Evolutionary conservation across 2,797 vertebrate species (phyloP).

Genomic region (Antennarius maculatus): DNA sequence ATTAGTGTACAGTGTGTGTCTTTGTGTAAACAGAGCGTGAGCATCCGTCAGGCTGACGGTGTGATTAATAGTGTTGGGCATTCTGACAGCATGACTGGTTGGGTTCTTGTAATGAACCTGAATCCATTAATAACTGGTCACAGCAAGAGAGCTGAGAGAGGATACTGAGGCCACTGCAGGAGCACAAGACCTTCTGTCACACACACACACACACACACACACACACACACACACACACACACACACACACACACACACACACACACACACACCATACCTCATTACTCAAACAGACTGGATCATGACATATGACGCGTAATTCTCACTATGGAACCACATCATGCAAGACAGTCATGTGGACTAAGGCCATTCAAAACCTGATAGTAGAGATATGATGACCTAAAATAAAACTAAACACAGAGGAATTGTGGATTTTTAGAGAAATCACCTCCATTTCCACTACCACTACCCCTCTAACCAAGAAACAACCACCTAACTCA

Average conservation of each 20-base stretch:
- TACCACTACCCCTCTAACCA: no score
- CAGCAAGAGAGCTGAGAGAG: conserved; percentile 67
- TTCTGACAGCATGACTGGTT: conserved; percentile 69
- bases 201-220: no score
- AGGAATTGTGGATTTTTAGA: background rate
- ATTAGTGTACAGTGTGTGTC: conserved; percentile 2
- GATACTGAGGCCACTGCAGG: conserved; percentile 40
- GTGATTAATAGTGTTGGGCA: conserved; percentile 59
- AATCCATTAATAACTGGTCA: conserved; percentile 70
- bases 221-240: no score
- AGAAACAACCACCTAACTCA: no score
- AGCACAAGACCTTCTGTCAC: conserved; percentile 64
- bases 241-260: background rate
- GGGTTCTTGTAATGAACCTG: conserved; percentile 67
- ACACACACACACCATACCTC: conserved; percentile 32
- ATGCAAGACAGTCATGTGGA: conserved; percentile 27
- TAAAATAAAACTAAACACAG: background rate
- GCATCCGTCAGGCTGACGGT: conserved; percentile 54
- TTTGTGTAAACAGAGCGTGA: conserved; percentile 16
- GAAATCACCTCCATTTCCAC: no score
- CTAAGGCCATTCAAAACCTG: conserved; percentile 8
- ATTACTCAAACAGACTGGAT: conserved; percentile 44
- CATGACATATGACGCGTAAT: conserved; percentile 30
- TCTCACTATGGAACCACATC: conserved; percentile 26
- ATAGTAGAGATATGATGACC: background rate